These are phyloP conservation scores for Tanytarsus gracilentus DNA, from an alignment of 2,888 invertebrate genomes.

Conservation along the genomic window DNA sequence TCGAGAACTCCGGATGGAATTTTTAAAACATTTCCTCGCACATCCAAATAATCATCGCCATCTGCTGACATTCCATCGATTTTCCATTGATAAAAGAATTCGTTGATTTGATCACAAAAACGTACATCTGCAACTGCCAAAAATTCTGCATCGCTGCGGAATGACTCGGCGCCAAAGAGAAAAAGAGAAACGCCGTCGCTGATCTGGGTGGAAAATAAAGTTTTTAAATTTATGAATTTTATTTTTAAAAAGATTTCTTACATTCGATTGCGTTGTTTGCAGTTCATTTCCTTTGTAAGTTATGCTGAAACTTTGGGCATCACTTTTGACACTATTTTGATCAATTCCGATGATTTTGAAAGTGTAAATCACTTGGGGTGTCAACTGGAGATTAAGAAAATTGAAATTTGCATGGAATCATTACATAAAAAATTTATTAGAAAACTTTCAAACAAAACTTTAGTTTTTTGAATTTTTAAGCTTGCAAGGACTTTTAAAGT, in stretches of 20 bases:
- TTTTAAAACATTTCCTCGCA: background rate
- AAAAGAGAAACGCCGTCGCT: conserved; percentile 27
- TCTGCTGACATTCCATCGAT: background rate
- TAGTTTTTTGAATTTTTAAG: too few species aligned
- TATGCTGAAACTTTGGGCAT: conserved; percentile 19
- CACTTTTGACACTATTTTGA: conserved; percentile 11
- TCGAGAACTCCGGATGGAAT: background rate
- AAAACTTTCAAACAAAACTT: background rate
- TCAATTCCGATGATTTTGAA: conserved; percentile 26
- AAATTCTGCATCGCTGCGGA: conserved; percentile 18
- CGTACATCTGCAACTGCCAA: background rate
- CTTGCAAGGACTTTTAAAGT: background rate
- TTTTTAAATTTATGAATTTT: background rate
- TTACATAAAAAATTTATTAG: background rate
- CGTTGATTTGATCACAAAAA: conserved; percentile 24
- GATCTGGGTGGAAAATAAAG: conserved; percentile 1
- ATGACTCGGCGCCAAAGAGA: conserved; percentile 9
- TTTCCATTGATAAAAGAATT: conserved; percentile 17
- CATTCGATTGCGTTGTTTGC: conserved; percentile 22
- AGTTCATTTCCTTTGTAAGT: conserved; percentile 25
- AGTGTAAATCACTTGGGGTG: conserved; percentile 16
- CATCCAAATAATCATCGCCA: background rate
- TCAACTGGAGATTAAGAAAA: conserved; percentile 11
- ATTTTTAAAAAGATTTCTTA: conserved; percentile 1
- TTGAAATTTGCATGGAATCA: background rate